These are phyloP conservation scores for Nerophis lumbriciformis DNA, from an alignment of 2,113 vertebrate species.

Conservation along the genomic window DNA sequence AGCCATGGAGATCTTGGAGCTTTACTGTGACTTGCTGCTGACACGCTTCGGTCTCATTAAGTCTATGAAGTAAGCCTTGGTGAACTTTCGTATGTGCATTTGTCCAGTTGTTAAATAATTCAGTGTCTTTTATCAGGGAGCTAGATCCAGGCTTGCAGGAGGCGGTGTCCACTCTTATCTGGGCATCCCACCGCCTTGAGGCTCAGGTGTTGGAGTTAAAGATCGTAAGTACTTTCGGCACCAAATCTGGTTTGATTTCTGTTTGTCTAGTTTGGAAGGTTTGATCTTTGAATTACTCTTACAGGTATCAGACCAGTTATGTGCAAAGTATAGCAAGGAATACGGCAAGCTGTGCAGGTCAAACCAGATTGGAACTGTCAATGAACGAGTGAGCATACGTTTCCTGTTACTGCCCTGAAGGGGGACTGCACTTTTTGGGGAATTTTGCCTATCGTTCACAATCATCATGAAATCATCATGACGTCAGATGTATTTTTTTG, in stretches of 20 bases:
- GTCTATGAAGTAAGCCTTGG: slow-evolving; percentile 88
- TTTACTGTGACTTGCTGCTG: slow-evolving; percentile 92
- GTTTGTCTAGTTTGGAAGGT: no score
- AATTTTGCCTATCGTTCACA: no score
- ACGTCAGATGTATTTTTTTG: no score
- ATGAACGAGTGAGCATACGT: slow-evolving; percentile 80
- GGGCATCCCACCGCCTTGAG: slow-evolving; percentile 94
- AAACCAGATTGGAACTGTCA: slow-evolving; percentile 98
- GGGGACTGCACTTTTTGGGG: no score
- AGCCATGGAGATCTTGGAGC: slow-evolving; percentile 97
- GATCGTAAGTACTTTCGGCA: slow-evolving; percentile 75
- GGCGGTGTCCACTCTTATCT: slow-evolving; percentile 94
- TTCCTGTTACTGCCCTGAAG: background rate
- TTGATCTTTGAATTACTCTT: background rate
- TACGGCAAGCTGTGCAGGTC: slow-evolving; percentile 95
- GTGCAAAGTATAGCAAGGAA: slow-evolving; percentile 98
- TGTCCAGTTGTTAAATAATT: no score
- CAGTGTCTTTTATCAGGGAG: slow-evolving; percentile 71
- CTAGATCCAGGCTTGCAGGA: slow-evolving; percentile 92
- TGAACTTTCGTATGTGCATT: no score
- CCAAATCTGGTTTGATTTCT: no score
- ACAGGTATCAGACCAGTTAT: slow-evolving; percentile 94
- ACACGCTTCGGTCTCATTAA: slow-evolving; percentile 96
- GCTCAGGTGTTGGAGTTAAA: slow-evolving; percentile 89
- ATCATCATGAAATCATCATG: no score